Conservation (phyloP, 2,797 vertebrate species). For the Danio tinwini region DNA sequence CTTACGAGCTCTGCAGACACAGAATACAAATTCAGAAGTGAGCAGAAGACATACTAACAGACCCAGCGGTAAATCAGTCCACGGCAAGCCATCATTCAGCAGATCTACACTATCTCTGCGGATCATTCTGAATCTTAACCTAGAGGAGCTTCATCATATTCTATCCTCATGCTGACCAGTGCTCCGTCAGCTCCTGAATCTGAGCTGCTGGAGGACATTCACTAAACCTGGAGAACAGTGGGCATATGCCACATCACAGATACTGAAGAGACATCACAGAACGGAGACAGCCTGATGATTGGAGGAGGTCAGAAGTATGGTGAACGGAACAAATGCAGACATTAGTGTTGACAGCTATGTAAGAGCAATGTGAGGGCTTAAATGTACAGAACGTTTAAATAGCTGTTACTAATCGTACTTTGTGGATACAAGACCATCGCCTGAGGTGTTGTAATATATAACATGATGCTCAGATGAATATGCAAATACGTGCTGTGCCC, state of each 20-base stretch:
- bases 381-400: not conserved
- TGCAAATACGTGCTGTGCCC: too few species aligned
- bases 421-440: not conserved
- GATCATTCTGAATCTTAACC: conserved; percentile 20
- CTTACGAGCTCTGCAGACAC: too few species aligned
- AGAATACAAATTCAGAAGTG: too few species aligned
- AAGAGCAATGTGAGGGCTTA: not conserved
- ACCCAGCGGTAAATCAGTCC: not conserved
- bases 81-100: not conserved
- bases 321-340: not conserved
- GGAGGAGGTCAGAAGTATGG: not conserved
- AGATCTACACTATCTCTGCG: not conserved
- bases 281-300: not conserved
- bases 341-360: not conserved
- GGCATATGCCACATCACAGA: conserved; percentile 6
- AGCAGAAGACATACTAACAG: too few species aligned
- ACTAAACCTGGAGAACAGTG: conserved; percentile 30
- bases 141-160: conserved; percentile 44
- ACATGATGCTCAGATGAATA: too few species aligned
- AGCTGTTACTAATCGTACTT: not conserved
- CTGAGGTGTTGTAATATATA: too few species aligned
- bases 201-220: conserved; percentile 53
- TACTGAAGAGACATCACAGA: not conserved
- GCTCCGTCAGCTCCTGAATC: conserved; percentile 38
- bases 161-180: conserved; percentile 38